Base-by-base conservation (phyloP, 2,113 vertebrate genomes). In the Phrynocephalus versicolor region DNA sequence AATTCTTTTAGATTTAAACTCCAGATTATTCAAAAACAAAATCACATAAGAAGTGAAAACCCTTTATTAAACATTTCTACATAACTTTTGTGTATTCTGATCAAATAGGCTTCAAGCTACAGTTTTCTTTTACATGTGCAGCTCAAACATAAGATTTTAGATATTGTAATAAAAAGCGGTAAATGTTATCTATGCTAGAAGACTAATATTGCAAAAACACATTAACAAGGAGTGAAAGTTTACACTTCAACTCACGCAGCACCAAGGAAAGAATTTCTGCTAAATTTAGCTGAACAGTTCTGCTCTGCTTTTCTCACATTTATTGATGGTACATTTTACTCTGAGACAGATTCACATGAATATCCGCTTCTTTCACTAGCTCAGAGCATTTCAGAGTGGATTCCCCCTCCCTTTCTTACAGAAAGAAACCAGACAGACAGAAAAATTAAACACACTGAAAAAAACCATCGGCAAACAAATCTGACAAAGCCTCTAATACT, bases 391-490 rank as follows among this genome's bases (percentile, higher is more conserved):
- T 21, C 23, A 27, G 41, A 30, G 5, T 13, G 18, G 71, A 73
- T 64, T 21, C 33, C 73, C 51, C 41, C 30, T 80, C 58, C 16
- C 5, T 60, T 10, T 16, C 23, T 51, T 18, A 14, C 21, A 67
- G 55, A 57, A 35, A 57, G 19, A 33, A 35, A 45, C 14, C 13
- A 82, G 69, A 88, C 75, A 45, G 87, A 75, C 19, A 82, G 78
- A 51, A 5, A 51, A 10, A 51, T 5, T 51, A 51, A 51, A 51
- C 45, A 51, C 45, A 51, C 45, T 51, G 45, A 51, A 51, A 51
- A 51, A 51, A 10, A n/a, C n/a, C 5, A 51, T 6, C 45, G 8
- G 12, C 33, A 89, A 92, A 93, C 82, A 87, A 83, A 87, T 41
- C 75, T 15, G 79, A 62, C 39, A 69, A 67, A 21, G 2, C 8